phyloP scores from a whole-genome alignment of 2,888 invertebrate species.

The Thymelicus lineola region DNA sequence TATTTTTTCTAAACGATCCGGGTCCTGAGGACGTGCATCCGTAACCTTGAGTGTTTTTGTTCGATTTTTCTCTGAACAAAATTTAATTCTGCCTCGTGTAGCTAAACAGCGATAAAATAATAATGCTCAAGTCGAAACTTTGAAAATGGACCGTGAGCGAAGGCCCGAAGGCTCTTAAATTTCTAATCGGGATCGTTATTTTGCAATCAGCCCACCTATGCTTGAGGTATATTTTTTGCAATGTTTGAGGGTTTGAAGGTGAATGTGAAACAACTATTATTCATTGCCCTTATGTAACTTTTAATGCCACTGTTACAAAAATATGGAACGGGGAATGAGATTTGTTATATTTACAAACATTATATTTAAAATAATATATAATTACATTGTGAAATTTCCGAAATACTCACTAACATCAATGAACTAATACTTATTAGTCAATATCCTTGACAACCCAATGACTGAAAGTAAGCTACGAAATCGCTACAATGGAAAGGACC shows the following conservation, averaged over 20 bases:
- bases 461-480: not conserved
- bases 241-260: constrained; percentile 59
- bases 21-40: constrained; percentile 80
- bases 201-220: constrained; percentile 66
- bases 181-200: constrained; percentile 78
- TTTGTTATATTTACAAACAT: not conserved
- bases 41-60: constrained; percentile 77
- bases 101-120: constrained; percentile 80
- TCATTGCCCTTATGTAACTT: constrained; percentile 36
- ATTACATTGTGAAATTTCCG: too few relatives aligned
- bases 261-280: constrained; percentile 65
- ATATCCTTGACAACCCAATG: too few relatives aligned
- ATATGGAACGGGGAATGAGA: not conserved
- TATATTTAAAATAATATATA: too few relatives aligned
- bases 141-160: constrained; percentile 71
- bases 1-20: constrained; percentile 78
- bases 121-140: constrained; percentile 66
- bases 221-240: constrained; percentile 73
- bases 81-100: constrained; percentile 73
- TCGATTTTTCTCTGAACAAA: constrained; percentile 67
- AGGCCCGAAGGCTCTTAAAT: constrained; percentile 71
- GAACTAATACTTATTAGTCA: too few relatives aligned
- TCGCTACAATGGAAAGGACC: not conserved
- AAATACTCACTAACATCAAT: too few relatives aligned
- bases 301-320: constrained; percentile 1